phyloP scores from a whole-genome alignment of 2,888 invertebrate genomes.

The Rhingia campestris region DNA sequence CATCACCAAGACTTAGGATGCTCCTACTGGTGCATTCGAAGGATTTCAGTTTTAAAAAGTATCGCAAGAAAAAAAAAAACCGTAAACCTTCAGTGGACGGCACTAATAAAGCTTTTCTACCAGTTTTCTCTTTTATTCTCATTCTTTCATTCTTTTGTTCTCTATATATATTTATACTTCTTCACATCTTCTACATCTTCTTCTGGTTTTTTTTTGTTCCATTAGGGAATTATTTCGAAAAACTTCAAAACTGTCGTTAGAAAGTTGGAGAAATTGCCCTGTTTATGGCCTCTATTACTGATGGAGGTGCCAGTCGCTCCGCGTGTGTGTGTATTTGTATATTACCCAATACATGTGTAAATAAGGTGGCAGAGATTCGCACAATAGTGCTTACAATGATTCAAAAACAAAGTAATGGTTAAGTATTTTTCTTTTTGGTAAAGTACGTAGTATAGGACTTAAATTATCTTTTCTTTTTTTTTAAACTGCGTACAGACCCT shows the following conservation, averaged over 20 bases:
- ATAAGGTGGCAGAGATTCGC: slow-evolving; percentile 18
- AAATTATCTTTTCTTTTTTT: slow-evolving; percentile 18
- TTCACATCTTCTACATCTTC: slow-evolving; percentile 3
- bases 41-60: slow-evolving; percentile 59
- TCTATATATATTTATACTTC: background rate
- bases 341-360: background rate
- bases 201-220: slow-evolving; percentile 9
- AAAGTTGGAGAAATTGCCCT: slow-evolving; percentile 64
- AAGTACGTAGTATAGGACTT: no score
- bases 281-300: slow-evolving; percentile 55
- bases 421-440: no score
- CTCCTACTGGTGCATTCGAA: slow-evolving; percentile 41
- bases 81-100: slow-evolving; percentile 49
- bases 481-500: background rate
- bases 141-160: background rate
- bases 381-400: slow-evolving; percentile 33
- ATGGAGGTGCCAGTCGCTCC: background rate
- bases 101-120: slow-evolving; percentile 67
- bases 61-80: slow-evolving; percentile 27
- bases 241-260: slow-evolving; percentile 69
- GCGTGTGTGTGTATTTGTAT: background rate
- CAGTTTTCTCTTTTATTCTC: slow-evolving; percentile 25
- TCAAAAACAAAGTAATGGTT: slow-evolving; percentile 45
- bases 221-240: slow-evolving; percentile 50
- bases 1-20: slow-evolving; percentile 29